These are phyloP conservation scores for Zaprionus vittiger DNA, from an alignment of 1,140 invertebrate genomes.

Conservation along the genomic window DNA sequence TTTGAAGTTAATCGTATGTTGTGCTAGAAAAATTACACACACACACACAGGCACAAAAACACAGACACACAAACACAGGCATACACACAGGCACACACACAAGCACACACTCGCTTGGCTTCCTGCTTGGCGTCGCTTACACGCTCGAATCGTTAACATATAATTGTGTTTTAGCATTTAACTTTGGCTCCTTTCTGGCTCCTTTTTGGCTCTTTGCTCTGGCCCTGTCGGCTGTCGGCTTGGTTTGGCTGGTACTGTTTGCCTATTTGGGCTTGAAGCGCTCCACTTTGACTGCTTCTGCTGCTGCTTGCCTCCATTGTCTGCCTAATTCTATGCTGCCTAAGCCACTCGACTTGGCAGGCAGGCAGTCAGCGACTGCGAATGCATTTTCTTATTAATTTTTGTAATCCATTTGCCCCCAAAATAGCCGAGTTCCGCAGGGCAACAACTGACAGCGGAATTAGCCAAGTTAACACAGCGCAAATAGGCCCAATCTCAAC, in stretches of 20 bases:
- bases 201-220: not conserved
- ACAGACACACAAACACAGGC: slow-evolving; percentile 13
- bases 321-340: slow-evolving; percentile 68
- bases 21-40: slow-evolving; percentile 59
- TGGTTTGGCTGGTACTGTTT: slow-evolving; percentile 27
- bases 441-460: slow-evolving; percentile 19
- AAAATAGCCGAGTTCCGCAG: slow-evolving; percentile 27
- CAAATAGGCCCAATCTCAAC: not conserved
- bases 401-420: slow-evolving; percentile 52
- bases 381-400: slow-evolving; percentile 58
- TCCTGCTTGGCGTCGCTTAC: slow-evolving; percentile 33
- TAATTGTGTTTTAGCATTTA: slow-evolving; percentile 82
- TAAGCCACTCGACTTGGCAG: slow-evolving; percentile 40
- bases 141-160: slow-evolving; percentile 59
- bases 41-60: slow-evolving; percentile 11
- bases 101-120: slow-evolving; percentile 10
- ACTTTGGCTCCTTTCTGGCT: slow-evolving; percentile 65
- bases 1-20: slow-evolving; percentile 81
- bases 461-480: slow-evolving; percentile 5
- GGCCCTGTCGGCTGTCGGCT: slow-evolving; percentile 19
- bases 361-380: not conserved
- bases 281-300: slow-evolving; percentile 47
- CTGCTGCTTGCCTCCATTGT: slow-evolving; percentile 53
- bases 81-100: slow-evolving; percentile 12
- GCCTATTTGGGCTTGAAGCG: slow-evolving; percentile 67